A percentile compares a stretch with the other conserved stretches of the same genome.
Conservation (phyloP, 2,797 vertebrate species). For the Falco rusticolus region DNA sequence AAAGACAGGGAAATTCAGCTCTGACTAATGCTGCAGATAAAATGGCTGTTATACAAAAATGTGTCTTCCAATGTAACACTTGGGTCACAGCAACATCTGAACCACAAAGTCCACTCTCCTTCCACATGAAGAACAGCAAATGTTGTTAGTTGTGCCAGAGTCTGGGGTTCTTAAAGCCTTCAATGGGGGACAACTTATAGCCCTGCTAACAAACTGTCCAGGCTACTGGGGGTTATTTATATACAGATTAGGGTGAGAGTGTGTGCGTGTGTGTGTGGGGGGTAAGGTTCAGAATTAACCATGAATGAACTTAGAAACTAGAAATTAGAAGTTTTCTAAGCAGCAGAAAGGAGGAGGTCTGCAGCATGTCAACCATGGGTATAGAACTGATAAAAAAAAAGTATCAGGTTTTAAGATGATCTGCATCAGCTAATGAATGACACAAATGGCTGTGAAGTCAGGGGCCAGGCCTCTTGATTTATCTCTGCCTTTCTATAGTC, state of each 20-base stretch:
- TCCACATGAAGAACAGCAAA: neutral
- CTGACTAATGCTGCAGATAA: constrained; percentile 59
- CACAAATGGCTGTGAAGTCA: constrained; percentile 14
- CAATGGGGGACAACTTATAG: neutral
- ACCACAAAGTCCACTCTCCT: constrained; percentile 4
- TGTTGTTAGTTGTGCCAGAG: neutral
- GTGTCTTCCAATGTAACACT: neutral
- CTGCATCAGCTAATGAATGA: constrained; percentile 13
- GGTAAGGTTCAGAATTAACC: neutral
- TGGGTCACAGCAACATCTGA: constrained; percentile 31
- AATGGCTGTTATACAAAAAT: neutral
- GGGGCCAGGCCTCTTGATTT: constrained; percentile 7
- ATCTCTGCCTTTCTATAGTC: constrained; percentile 39
- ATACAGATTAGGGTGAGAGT: neutral
- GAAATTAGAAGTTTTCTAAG: neutral
- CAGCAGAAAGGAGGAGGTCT: neutral
- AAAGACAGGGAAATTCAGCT: constrained; percentile 29
- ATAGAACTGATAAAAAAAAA: neutral
- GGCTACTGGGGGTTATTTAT: neutral
- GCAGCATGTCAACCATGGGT: neutral
- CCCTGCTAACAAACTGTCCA: neutral
- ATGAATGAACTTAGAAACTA: neutral
- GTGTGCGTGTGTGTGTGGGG: too few species aligned
- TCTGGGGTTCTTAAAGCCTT: neutral
- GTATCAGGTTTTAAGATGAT: neutral